These are phyloP conservation scores for Urophycis tenuis DNA, from an alignment of 2,797 vertebrate genomes.

Conservation along the genomic window DNA sequence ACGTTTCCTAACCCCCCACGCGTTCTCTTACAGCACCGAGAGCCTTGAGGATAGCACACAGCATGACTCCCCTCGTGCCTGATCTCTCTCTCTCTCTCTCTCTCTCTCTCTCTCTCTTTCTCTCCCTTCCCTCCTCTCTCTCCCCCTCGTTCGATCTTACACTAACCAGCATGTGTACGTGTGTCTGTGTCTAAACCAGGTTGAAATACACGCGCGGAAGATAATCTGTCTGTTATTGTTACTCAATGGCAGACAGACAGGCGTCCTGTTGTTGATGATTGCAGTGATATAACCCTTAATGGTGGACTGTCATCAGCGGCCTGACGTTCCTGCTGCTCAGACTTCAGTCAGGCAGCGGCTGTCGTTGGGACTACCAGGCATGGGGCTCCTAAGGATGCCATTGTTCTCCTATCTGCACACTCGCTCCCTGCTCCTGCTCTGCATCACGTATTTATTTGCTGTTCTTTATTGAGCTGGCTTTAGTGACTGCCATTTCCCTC, in stretches of 20 bases:
- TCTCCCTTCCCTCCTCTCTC: constrained; percentile 11
- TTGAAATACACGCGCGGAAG: too few relatives aligned
- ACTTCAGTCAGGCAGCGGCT: too few relatives aligned
- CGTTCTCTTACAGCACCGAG: constrained; percentile 70
- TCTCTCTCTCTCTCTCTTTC: constrained; percentile 33
- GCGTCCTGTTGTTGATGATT: not conserved
- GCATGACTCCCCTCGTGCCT: constrained; percentile 23
- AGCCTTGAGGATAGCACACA: constrained; percentile 66
- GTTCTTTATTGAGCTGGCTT: constrained; percentile 59
- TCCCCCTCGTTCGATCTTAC: not conserved
- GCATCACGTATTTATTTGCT: constrained; percentile 63
- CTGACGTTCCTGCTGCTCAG: too few relatives aligned
- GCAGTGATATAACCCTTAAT: not conserved
- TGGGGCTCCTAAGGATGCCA: too few relatives aligned
- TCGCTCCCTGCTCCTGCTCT: constrained; percentile 48
- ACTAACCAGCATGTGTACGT: not conserved
- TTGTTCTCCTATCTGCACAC: constrained; percentile 2
- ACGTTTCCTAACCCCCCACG: constrained; percentile 75
- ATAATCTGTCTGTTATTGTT: not conserved
- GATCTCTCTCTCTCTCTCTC: not conserved
- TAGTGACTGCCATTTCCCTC: constrained; percentile 59
- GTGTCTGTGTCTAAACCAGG: not conserved
- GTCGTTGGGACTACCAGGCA: too few relatives aligned
- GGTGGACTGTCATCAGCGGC: too few relatives aligned
- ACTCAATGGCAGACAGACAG: not conserved